Percentiles rank a stretch among this genome's conserved stretches.
Evolutionary conservation across 2,113 vertebrate species (phyloP).

Genomic region (Heptranchias perlo): DNA sequence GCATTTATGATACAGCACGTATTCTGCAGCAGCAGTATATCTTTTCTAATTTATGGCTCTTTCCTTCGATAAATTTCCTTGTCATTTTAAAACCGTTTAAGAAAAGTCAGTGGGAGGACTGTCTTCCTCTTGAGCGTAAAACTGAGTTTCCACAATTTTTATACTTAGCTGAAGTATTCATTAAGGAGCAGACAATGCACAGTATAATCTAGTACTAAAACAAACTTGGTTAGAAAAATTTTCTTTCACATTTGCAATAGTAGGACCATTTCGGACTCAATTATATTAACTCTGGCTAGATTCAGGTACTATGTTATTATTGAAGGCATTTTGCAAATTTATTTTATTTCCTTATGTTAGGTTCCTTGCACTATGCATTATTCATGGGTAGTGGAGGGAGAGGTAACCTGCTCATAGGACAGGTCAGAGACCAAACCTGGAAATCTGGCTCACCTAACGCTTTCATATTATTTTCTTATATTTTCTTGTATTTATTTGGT

Average conservation of each 20-base stretch:
- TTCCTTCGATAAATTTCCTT: slow-evolving; percentile 8
- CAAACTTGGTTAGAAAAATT: neutral
- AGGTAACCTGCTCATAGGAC: neutral
- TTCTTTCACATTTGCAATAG: neutral
- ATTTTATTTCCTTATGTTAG: neutral
- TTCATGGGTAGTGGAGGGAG: neutral
- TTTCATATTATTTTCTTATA: neutral
- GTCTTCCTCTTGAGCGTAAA: neutral
- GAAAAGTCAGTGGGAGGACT: neutral
- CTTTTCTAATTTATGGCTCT: neutral
- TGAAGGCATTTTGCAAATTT: neutral
- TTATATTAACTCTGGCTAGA: neutral
- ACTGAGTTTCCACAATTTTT: neutral
- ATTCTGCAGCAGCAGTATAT: neutral
- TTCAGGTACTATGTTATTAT: neutral
- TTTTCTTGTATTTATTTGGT: neutral
- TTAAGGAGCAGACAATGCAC: neutral
- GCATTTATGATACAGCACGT: neutral
- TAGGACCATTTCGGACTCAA: neutral
- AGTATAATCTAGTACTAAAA: neutral
- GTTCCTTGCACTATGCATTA: neutral
- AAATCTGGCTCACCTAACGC: neutral
- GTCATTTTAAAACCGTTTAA: neutral
- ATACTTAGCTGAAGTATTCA: neutral
- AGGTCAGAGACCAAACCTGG: neutral